Evolutionary conservation across 2,888 invertebrate species (phyloP).

Genomic region (Drosophila cracens): DNA sequence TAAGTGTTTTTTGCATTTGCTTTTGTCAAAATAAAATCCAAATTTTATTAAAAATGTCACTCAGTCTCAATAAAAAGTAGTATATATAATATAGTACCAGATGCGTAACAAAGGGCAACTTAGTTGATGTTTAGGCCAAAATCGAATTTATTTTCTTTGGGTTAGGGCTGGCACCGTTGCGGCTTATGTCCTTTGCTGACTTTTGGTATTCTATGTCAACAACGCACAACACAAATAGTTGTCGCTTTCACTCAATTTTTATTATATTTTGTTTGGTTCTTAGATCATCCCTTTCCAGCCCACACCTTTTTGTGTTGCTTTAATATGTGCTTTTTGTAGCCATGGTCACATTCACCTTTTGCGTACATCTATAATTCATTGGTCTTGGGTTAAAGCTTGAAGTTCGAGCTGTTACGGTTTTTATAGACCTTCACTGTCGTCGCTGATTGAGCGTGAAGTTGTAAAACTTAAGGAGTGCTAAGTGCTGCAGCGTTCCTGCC

Average conservation of each 20-base stretch:
- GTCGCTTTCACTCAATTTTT: constrained; percentile 27
- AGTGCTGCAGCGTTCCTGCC: constrained; percentile 53
- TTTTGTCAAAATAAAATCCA: not conserved
- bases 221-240: constrained; percentile 40
- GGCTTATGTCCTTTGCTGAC: constrained; percentile 37
- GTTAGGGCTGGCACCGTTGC: constrained; percentile 17
- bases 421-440: constrained; percentile 45
- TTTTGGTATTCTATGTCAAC: constrained; percentile 44
- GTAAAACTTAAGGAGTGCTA: constrained; percentile 81
- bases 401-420: constrained; percentile 54
- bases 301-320: constrained; percentile 1
- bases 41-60: not conserved
- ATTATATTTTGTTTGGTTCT: constrained; percentile 13
- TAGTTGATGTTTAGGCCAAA: constrained; percentile 26
- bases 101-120: constrained; percentile 34
- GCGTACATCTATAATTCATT: constrained; percentile 27
- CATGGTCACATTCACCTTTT: not conserved
- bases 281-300: not conserved
- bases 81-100: not conserved
- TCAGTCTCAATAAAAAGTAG: not conserved
- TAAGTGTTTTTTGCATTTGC: not conserved
- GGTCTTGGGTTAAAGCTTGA: constrained; percentile 59
- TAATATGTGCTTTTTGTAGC: constrained; percentile 2
- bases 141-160: constrained; percentile 49
- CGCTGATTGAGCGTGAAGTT: constrained; percentile 78